Evolutionary conservation across 2,888 invertebrate genomes (phyloP).

Genomic region (Polymixis flavicincta): DNA sequence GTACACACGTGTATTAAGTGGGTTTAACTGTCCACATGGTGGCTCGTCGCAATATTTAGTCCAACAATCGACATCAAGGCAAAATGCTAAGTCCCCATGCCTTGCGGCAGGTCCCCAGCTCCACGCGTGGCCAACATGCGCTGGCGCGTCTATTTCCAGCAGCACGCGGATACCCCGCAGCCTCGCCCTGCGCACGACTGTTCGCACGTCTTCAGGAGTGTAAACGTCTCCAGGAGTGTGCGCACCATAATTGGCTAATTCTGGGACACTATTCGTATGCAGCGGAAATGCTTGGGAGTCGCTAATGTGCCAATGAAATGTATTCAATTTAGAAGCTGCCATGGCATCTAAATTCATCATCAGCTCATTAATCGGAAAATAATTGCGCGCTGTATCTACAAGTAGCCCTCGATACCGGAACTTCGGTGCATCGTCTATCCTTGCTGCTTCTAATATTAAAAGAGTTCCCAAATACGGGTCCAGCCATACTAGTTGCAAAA

Average conservation of each 20-base stretch:
- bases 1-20: conserved; percentile 93
- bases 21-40: conserved; percentile 95
- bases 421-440: conserved; percentile 94
- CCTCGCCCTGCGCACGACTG: conserved; percentile 94
- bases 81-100: conserved; percentile 93
- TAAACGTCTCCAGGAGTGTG: conserved; percentile 94
- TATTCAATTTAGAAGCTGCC: conserved; percentile 96
- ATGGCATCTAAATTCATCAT: conserved; percentile 95
- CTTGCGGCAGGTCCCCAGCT: conserved; percentile 93
- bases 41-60: conserved; percentile 93
- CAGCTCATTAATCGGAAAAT: conserved; percentile 93
- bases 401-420: conserved; percentile 95
- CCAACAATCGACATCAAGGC: conserved; percentile 94
- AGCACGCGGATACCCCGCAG: conserved; percentile 96
- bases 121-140: conserved; percentile 95
- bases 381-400: conserved; percentile 97
- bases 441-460: conserved; percentile 91
- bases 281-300: conserved; percentile 98
- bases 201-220: conserved; percentile 92
- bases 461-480: conserved; percentile 91
- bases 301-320: conserved; percentile 97
- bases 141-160: conserved; percentile 96
- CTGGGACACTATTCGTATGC: conserved; percentile 93
- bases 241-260: conserved; percentile 94
- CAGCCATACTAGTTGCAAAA: conserved; percentile 95